Percentiles rank a stretch among this genome's conserved stretches.
phyloP scores from a whole-genome alignment of 2,797 vertebrate genomes.

The Phoxinus dragarum region DNA sequence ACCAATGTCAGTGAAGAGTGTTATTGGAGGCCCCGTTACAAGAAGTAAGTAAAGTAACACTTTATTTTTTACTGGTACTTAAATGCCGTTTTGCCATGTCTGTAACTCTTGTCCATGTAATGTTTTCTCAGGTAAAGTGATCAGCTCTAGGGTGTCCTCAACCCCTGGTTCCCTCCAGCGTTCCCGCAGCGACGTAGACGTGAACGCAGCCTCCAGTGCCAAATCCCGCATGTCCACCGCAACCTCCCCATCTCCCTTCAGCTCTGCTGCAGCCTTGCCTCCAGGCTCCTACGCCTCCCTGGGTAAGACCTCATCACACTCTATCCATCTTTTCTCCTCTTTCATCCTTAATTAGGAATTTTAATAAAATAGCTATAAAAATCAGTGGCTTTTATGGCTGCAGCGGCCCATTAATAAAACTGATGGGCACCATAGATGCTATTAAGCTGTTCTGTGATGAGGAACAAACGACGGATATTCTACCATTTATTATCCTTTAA shows the following conservation, averaged over 20 bases:
- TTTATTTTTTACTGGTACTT: not conserved
- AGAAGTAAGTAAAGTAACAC: conserved; percentile 83
- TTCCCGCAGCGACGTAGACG: conserved; percentile 95
- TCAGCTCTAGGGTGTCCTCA: conserved; percentile 84
- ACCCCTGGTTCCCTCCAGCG: conserved; percentile 92
- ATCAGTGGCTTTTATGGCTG: conserved; percentile 66
- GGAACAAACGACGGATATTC: conserved; percentile 50
- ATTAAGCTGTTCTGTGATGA: conserved; percentile 64
- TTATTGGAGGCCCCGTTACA: conserved; percentile 89
- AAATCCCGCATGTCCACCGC: conserved; percentile 90
- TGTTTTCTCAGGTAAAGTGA: conserved; percentile 83
- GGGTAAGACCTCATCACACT: conserved; percentile 79
- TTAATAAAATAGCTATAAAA: conserved; percentile 56
- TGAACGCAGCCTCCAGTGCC: conserved; percentile 94
- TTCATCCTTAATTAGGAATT: conserved; percentile 55
- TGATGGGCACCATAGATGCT: conserved; percentile 51
- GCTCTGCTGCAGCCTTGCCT: conserved; percentile 90
- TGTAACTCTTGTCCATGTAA: conserved; percentile 5
- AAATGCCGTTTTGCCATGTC: not conserved
- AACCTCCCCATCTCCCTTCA: conserved; percentile 86
- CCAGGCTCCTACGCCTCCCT: conserved; percentile 96
- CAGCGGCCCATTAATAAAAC: conserved; percentile 60
- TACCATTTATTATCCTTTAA: conserved; percentile 29
- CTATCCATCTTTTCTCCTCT: conserved; percentile 38
- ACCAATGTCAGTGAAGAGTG: conserved; percentile 90